Evolutionary conservation across 2,888 invertebrate species (phyloP), one percentile per base, ranked within the genome.

Genomic region (Amblyteles armatorius): DNA sequence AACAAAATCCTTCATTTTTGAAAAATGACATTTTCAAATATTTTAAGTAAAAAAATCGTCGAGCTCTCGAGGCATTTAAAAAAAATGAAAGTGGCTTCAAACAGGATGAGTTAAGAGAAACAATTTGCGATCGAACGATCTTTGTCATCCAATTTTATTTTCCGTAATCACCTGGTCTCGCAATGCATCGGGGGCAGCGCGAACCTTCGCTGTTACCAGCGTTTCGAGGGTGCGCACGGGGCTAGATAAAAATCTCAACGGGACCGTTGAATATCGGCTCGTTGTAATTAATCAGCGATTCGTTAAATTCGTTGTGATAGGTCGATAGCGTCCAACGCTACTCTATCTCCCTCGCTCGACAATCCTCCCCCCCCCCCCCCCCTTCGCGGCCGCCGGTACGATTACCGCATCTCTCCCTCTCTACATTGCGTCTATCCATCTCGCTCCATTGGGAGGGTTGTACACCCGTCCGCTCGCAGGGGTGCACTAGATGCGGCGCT

Each of bases 231-330:
- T 52, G 52, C 33, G 50, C 48, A 40, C 55, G 60, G 22, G 68
- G 68, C 22, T 50, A 73, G 85, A 86, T 84, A 85, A 86, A 74
- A 86, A 87, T 88, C 87, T 80, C 44, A 69, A 83, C 73, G 50
- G 6, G 50, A 65, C 50, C 26, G 55, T n/a, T 65, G 65, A 36
- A 36, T 33, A 65, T 29, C 33, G 36, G 60, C 52, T 68, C 68
- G 78, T 79, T 69, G 86, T 89, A 89, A 92, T 92, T 91, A 91
- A 91, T 91, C 91, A 89, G 88, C 86, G 87, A 89, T 89, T 90
- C 88, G 89, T 90, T 90, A 89, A 91, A 90, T 90, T 89, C 88
- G 83, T 88, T 86, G 86, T 88, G 88, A 88, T 88, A 83, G 88
- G 81, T 90, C 89, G 88, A 90, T 90, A 88, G 87, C 87, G 87